phyloP scores from a whole-genome alignment of 2,113 vertebrate species.

The Capricornis sumatraensis region DNA sequence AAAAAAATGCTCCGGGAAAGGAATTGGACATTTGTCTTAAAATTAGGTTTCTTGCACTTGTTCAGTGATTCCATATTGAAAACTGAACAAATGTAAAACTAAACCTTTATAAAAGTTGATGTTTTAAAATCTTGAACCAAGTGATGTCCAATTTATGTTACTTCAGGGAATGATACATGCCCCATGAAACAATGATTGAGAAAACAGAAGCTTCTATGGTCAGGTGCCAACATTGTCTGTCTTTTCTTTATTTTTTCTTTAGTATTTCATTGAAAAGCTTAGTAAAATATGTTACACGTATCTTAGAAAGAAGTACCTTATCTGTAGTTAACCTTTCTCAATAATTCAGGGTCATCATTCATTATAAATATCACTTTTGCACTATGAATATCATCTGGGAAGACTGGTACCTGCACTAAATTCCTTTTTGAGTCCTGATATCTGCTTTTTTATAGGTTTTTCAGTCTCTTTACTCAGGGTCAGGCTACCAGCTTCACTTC shows the following conservation, averaged over 20 bases:
- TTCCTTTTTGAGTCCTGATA: not conserved
- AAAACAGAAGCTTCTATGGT: not conserved
- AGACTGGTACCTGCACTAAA: not conserved
- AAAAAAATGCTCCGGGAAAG: not conserved
- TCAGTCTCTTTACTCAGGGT: not conserved
- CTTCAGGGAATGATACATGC: not conserved
- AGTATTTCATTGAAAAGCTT: not conserved
- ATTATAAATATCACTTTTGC: not conserved
- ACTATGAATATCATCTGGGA: not conserved
- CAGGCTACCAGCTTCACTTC: slow-evolving; percentile 32
- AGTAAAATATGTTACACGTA: not conserved
- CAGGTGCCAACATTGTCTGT: not conserved
- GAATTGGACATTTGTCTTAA: not conserved
- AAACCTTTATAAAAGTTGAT: not conserved
- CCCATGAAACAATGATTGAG: not conserved
- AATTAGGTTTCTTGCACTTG: not conserved
- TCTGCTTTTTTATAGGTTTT: slow-evolving; percentile 16
- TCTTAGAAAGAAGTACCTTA: not conserved
- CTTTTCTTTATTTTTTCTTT: not conserved
- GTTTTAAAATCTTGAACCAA: slow-evolving; percentile 30
- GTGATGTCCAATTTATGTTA: not conserved
- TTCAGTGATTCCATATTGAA: not conserved
- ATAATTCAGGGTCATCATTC: not conserved
- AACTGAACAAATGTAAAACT: not conserved
- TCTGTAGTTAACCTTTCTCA: not conserved